phyloP scores from a whole-genome alignment of 2,888 invertebrate genomes.

The Eudemis profundana region DNA sequence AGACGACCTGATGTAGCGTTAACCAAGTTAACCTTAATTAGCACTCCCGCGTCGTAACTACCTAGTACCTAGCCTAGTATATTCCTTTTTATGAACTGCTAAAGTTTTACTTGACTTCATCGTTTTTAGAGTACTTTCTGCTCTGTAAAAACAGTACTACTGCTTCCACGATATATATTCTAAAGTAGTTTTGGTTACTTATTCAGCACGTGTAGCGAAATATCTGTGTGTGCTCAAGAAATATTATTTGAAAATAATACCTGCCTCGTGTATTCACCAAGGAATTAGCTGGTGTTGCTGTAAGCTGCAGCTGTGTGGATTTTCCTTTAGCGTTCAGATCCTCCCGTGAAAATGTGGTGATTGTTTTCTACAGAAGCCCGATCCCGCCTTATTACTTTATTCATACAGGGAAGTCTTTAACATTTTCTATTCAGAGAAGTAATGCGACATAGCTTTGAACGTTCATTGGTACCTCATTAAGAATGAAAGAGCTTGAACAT shows the following conservation, averaged over 20 bases:
- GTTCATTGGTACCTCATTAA: conserved; percentile 18
- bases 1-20: conserved; percentile 28
- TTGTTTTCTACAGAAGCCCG: conserved; percentile 8
- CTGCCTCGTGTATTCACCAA: conserved; percentile 13
- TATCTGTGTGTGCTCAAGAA: conserved; percentile 7
- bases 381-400: conserved; percentile 8
- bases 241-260: conserved; percentile 27
- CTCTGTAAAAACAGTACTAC: too few relatives aligned
- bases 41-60: neutral
- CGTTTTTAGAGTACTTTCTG: too few relatives aligned
- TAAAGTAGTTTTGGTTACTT: neutral
- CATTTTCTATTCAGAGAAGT: neutral
- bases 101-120: conserved; percentile 7
- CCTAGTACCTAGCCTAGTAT: too few relatives aligned
- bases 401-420: neutral
- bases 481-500: conserved; percentile 23
- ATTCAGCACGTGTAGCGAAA: conserved; percentile 14
- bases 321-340: conserved; percentile 2
- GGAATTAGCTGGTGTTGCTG: conserved; percentile 22
- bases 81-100: conserved; percentile 3
- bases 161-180: too few relatives aligned
- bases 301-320: conserved; percentile 22
- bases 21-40: conserved; percentile 17
- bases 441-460: neutral
- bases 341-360: conserved; percentile 9